phyloP scores from a whole-genome alignment of 2,113 vertebrate species.

The Oceanites oceanicus region DNA sequence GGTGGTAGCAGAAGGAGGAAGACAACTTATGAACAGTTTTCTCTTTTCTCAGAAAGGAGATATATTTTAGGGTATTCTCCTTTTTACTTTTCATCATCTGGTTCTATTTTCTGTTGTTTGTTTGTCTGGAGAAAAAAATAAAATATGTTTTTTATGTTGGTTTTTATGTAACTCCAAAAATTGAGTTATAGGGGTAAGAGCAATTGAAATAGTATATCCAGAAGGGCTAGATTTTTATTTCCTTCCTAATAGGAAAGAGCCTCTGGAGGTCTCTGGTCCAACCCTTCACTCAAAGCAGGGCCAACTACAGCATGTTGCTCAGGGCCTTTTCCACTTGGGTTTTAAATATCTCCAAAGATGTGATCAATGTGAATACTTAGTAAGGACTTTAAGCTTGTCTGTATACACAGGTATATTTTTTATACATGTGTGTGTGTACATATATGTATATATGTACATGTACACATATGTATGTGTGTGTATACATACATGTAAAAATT shows the following conservation, averaged over 20 bases:
- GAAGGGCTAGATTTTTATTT: background rate
- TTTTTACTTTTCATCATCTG: background rate
- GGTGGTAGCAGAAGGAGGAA: background rate
- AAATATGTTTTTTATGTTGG: background rate
- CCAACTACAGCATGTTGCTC: background rate
- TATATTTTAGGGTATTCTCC: background rate
- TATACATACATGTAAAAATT: background rate
- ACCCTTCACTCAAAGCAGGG: background rate
- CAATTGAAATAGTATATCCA: background rate
- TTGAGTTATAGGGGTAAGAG: background rate
- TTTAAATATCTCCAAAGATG: background rate
- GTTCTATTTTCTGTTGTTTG: background rate
- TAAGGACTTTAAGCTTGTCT: background rate
- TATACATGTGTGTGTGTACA: too few species aligned
- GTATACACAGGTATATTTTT: background rate
- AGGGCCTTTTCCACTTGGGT: background rate
- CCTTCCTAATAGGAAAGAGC: background rate
- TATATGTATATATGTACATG: too few species aligned
- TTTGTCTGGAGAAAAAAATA: background rate
- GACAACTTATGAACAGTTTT: background rate
- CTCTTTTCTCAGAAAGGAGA: background rate
- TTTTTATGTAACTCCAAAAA: background rate
- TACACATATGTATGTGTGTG: fast-evolving
- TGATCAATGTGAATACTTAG: background rate
- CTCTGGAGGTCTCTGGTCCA: background rate